Evolutionary conservation across 1,140 invertebrate species (phyloP), one percentile per base, ranked within the genome.

Genomic region (Bombus superbus): DNA sequence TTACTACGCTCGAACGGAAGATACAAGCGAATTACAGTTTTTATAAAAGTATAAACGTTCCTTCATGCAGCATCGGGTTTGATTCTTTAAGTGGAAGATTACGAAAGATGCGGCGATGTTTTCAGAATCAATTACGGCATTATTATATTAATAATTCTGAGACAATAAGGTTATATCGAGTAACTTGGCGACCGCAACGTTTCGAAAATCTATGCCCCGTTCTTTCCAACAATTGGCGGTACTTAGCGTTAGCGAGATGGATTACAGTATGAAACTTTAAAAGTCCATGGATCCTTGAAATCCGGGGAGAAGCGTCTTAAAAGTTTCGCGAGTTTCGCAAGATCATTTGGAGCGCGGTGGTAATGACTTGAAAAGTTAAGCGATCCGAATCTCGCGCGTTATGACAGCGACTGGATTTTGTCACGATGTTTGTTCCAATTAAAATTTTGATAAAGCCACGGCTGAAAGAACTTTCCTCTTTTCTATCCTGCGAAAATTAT

Each of bases 191-290:
- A 32, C 5, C 25, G 15, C 32, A n/a, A 35, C 59, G 25, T 47
- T 9, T 8, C 42, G n/a, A 32, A 28, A 68, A 66, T 79, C 62
- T 35, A 66, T 66, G n/a, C 32, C 9, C 2, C 18, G 11, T 32
- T 47, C n/a, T 28, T 42, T n/a, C 42, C 13, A 18, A 35, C 42
- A 79, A 79, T 79, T 42, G 64, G 42, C 44, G 9, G 64, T 38
- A 68, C 42, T 79, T 68, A 79, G 32, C 64, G 28, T 6, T 6
- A 42, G n/a, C 28, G 42, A 79, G 77, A 79, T 79, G 77, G 62
- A 79, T 79, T 68, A 47, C 77, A 38, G 64, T n/a, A 38, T 79
- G 77, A 79, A 79, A 79, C 77, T 79, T 79, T 79, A 35, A 79
- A 79, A 79, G 77, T 79, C 32, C 77, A 53, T 68, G 53, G 64